These are phyloP conservation scores for Gasteruption jaculator DNA, from an alignment of 2,888 invertebrate genomes.

Conservation along the genomic window DNA sequence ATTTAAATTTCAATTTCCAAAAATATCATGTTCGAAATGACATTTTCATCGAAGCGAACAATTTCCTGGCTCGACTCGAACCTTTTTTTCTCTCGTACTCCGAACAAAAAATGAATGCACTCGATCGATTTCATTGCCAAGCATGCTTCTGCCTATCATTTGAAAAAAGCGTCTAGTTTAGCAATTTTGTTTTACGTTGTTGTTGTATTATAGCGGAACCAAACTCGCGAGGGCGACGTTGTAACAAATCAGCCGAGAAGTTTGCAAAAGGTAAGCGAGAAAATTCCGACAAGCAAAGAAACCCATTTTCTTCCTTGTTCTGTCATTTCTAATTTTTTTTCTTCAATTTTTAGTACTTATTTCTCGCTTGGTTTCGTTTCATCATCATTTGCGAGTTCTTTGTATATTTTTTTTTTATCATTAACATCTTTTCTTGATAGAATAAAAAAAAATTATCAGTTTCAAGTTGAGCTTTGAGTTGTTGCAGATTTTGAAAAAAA, in stretches of 20 bases:
- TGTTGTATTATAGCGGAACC: slow-evolving; percentile 51
- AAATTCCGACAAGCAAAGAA: too few species aligned
- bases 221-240: slow-evolving; percentile 43
- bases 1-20: too few species aligned
- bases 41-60: too few species aligned
- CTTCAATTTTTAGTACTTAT: slow-evolving; percentile 14
- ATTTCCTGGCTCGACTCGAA: too few species aligned
- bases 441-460: too few species aligned
- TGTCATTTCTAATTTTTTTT: slow-evolving; percentile 24
- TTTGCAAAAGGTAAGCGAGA: slow-evolving; percentile 44
- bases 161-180: slow-evolving; percentile 35
- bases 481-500: too few species aligned
- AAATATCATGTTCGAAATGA: too few species aligned
- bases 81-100: too few species aligned
- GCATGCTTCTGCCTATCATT: slow-evolving; percentile 33
- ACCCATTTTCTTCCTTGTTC: too few species aligned
- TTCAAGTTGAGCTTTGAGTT: too few species aligned
- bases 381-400: slow-evolving; percentile 8
- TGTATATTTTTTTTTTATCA: slow-evolving; percentile 15
- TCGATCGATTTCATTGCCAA: slow-evolving; percentile 40
- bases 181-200: slow-evolving; percentile 50
- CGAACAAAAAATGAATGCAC: too few species aligned
- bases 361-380: slow-evolving; percentile 15
- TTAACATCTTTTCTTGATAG: slow-evolving; percentile 17
- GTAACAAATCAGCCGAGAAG: slow-evolving; percentile 47